Base-by-base conservation (phyloP, 2,888 invertebrate species). In the Osedax frankpressi region DNA sequence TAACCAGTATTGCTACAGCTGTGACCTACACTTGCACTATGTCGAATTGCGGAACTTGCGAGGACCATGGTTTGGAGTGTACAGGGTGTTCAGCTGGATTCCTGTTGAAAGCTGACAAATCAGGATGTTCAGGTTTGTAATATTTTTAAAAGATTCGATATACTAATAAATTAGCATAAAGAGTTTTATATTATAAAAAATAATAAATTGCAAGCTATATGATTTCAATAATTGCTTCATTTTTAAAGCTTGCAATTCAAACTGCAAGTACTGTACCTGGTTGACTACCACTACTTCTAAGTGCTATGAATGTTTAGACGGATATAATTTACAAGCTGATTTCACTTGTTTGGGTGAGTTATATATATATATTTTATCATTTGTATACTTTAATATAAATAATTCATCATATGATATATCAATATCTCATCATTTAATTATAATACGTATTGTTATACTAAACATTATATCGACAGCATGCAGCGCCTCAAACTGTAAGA, bases 41-140 rank as follows among this genome's bases (percentile, higher is more conserved):
- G 68, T 6, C 26, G 2, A 68, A 68, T 27, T 68, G 68, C 68
- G 25, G 14, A 14, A 11, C 24, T 26, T 68, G 68, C 25, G 68
- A 68, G 68, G 68, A 68, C 26, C 68, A 68, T 28, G 25, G 25
- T 24, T 27, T 68, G 25, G 68, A 68, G 68, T 68, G 68, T 68
- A 68, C n/a, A 24, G 26, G 3, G 1, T 68, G 68, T 28, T 2
- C 68, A 68, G 28, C 25, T n/a, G 68, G 68, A 3, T 24, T 68
- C 27, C 27, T 68, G 68, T 26, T 68, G 68, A 68, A 68, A 14
- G 68, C 27, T 28, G 68, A 68, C 68, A 3, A 28, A 68, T 26
- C 25, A 2, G 68, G 68, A 14, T 68, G 68, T 11, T 28, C 27
- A 26, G 68, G 68, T 68, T n/a, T n/a, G n/a, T n/a, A n/a, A n/a